Base-by-base conservation (phyloP, 2,888 invertebrate species). In the Tipula lateralis region DNA sequence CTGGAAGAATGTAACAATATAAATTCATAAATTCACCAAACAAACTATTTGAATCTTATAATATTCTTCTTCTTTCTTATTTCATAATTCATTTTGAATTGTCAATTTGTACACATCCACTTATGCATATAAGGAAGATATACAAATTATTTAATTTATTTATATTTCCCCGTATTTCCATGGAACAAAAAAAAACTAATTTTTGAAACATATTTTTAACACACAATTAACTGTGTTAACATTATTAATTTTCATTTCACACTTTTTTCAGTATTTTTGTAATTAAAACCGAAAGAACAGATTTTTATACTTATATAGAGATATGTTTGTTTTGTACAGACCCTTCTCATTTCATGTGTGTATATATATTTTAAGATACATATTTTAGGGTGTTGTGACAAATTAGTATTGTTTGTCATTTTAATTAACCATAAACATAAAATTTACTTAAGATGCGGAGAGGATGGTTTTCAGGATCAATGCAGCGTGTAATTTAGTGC, bases 211-310 rank as follows among this genome's bases (percentile, higher is more conserved):
- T 66, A 66, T 24, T 66, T 66, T 66, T 24, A 66, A 66, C 66
- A 66, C 66, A 66, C 66, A 66, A 66, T 66, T 66, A 66, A 24
- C 66, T 66, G 24, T 66, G 66, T 66, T 66, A 19, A 19, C 24
- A 66, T 66, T 66, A 66, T 66, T 66, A 66, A 24, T 66, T 66
- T 66, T 66, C 66, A 66, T 66, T 66, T 66, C 66, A 66, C 66
- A 66, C 66, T 66, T 66, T 66, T 66, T 66, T 66, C 16, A n/a
- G n/a, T n/a, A 3, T 36, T 36, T 36, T 36, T 66, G 24, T 66
- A 66, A 66, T 66, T 66, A 66, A 66, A 66, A 66, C 66, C 66
- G 66, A 66, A 66, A 66, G 66, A 66, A 66, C 66, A 66, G 66
- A 66, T 66, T 66, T 66, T 16, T 66, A 19, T 66, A 66, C 66